Evolutionary conservation across 2,888 invertebrate species (phyloP).

Genomic region (Galerucella pusilla): DNA sequence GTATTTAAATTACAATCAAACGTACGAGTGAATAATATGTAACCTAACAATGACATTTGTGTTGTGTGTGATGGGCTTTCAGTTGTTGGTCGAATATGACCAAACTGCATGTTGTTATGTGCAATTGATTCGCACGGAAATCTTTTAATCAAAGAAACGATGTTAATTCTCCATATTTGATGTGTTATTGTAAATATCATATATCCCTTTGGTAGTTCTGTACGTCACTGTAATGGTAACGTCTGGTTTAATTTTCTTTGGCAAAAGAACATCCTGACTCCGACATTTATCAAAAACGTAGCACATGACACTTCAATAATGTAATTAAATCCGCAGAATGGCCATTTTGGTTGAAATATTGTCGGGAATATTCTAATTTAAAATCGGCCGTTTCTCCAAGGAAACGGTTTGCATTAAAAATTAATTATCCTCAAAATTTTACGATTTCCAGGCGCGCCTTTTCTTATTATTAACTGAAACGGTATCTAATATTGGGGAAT

Average conservation of each 20-base stretch:
- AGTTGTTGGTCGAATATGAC: too few species aligned
- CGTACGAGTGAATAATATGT: too few species aligned
- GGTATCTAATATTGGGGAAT: slow-evolving; percentile 39
- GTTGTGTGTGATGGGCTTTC: too few species aligned
- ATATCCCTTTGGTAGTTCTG: slow-evolving; percentile 29
- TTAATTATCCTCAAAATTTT: slow-evolving; percentile 61
- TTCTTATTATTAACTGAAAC: slow-evolving; percentile 40
- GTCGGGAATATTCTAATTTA: slow-evolving; percentile 63
- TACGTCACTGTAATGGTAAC: slow-evolving; percentile 54
- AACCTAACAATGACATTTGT: too few species aligned
- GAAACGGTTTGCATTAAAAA: slow-evolving; percentile 58
- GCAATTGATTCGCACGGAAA: too few species aligned
- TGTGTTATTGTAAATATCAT: not conserved
- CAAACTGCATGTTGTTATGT: too few species aligned
- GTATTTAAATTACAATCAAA: too few species aligned
- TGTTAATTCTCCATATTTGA: too few species aligned
- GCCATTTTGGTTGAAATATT: slow-evolving; percentile 63
- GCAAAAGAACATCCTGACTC: slow-evolving; percentile 53
- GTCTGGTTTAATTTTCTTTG: slow-evolving; percentile 55
- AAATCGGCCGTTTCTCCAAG: slow-evolving; percentile 55
- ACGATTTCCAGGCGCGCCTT: slow-evolving; percentile 48
- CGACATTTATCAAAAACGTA: slow-evolving; percentile 64
- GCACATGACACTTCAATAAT: slow-evolving; percentile 66
- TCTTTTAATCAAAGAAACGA: too few species aligned
- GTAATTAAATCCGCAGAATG: slow-evolving; percentile 66